These are phyloP conservation scores for Dallia pectoralis DNA, from an alignment of 2,797 vertebrate species.

Conservation along the genomic window DNA sequence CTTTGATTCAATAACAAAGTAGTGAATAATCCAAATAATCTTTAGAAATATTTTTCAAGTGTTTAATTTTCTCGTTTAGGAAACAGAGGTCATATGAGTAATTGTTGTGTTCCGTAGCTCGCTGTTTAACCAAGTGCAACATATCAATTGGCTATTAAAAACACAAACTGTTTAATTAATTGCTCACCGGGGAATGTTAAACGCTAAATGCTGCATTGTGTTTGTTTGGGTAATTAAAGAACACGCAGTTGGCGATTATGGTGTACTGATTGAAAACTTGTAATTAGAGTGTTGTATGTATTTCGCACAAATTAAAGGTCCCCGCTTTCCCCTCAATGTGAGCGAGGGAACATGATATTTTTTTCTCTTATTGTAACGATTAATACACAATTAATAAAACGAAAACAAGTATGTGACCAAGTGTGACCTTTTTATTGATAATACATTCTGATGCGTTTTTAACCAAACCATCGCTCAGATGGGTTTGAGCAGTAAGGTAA, in stretches of 20 bases:
- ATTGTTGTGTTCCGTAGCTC: constrained; percentile 56
- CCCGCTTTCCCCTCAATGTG: neutral
- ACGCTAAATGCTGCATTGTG: constrained; percentile 51
- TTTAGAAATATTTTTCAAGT: too few relatives aligned
- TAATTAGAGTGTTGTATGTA: neutral
- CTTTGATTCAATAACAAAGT: constrained; percentile 40
- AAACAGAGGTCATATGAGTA: constrained; percentile 44
- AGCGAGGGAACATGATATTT: neutral
- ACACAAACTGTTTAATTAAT: constrained; percentile 72
- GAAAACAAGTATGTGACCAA: neutral
- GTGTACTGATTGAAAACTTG: constrained; percentile 13
- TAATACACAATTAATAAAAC: neutral
- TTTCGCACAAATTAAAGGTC: neutral
- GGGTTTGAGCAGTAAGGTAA: neutral
- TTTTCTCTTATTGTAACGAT: neutral
- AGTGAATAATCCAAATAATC: too few relatives aligned
- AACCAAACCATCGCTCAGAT: neutral
- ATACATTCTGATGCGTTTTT: neutral
- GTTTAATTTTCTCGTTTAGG: constrained; percentile 37
- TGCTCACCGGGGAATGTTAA: constrained; percentile 55
- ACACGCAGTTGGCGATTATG: constrained; percentile 49
- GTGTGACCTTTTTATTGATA: neutral
- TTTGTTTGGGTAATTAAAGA: constrained; percentile 63
- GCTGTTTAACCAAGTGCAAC: constrained; percentile 60
- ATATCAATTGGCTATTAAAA: constrained; percentile 68